Evolutionary conservation across 2,797 vertebrate genomes (phyloP).

Genomic region (Sphaeramia orbicularis): DNA sequence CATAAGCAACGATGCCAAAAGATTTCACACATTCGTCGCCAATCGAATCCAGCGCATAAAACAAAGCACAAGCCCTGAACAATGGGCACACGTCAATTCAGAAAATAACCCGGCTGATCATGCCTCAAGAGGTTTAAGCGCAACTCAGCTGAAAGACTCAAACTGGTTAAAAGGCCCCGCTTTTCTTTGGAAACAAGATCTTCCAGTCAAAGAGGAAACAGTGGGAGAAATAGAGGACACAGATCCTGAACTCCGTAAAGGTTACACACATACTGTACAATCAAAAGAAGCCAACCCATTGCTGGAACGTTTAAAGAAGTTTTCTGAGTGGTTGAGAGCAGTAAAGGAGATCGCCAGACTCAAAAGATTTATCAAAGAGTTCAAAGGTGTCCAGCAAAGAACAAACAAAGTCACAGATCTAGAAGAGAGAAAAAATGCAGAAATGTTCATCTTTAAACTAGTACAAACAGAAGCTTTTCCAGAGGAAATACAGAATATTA

Average conservation of each 20-base stretch:
- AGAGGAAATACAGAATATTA: conserved; percentile 2
- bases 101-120: background rate
- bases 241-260: background rate
- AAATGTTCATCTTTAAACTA: conserved; percentile 7
- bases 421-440: background rate
- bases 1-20: too few species aligned
- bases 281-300: background rate
- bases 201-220: too few species aligned
- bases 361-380: conserved; percentile 8
- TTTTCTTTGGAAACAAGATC: too few species aligned
- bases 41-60: too few species aligned
- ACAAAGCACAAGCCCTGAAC: too few species aligned
- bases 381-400: background rate
- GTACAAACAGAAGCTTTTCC: background rate
- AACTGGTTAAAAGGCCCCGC: too few species aligned
- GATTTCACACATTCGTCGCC: too few species aligned
- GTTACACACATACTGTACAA: background rate
- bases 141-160: too few species aligned
- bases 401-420: background rate
- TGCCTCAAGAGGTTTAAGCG: too few species aligned
- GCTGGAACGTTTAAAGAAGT: background rate
- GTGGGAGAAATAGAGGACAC: background rate
- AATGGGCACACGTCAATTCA: too few species aligned
- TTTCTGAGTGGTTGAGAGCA: background rate
- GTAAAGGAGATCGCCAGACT: conserved; percentile 2